Base-by-base conservation (phyloP, 2,888 invertebrate genomes). In the Neuroscelio doddi region DNA sequence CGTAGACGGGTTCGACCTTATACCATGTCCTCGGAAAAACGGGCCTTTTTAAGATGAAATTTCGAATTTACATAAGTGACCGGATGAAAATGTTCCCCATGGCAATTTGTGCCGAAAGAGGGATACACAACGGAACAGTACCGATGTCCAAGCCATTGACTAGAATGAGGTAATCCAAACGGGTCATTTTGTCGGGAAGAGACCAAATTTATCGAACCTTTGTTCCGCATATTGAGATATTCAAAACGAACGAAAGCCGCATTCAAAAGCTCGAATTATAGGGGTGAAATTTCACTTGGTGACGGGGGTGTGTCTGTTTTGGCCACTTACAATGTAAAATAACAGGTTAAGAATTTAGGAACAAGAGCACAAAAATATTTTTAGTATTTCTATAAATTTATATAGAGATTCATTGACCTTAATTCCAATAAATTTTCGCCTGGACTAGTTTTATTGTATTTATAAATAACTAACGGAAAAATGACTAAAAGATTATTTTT, bases 201-300 rank as follows among this genome's bases (percentile, higher is more conserved):
- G 64, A 46, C 42, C 53, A 56, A 59, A 59, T 65, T 59, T 55
- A 65, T 65, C 59, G 59, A 34, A 59, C 52, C 52, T 65, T 65
- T 65, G 64, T 65, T 56, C 55, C 59, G 59, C 42, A 56, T 46
- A 51, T 50, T 41, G 50, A 58, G 50, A 46, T 59, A 59, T 58
- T 64, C 52, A 55, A 64, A 63, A 57, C 53, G 55, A 55, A 56
- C 55, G 47, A 56, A 55, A 47, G 51, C 50, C 42, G 55, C 51
- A 55, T 51, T 59, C 56, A 46, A 38, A 56, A 55, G 50, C 59
- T 51, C 50, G 46, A 65, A 65, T 65, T 65, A 65, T 55, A 56
- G 64, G 32, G 36, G 12, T 36, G 14, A 14, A 14, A 14, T 36
- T 14, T 36, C 15, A 7, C 15, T 36, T 7, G 36, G 15, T 14